Conservation (phyloP, 1,140 invertebrate species). For the Asobara japonica region DNA sequence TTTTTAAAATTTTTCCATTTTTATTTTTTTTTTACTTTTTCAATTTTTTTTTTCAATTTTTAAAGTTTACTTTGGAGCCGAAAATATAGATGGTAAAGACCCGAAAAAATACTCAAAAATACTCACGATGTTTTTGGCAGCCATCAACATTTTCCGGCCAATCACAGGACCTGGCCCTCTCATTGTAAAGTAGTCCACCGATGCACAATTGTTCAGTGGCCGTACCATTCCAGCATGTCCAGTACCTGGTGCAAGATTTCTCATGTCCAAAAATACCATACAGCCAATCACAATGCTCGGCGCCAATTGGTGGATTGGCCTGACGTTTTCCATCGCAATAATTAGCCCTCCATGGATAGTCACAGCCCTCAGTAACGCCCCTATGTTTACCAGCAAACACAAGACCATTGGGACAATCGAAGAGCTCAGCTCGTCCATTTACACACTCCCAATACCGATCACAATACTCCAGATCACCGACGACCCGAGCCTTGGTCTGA, state of each 20-base stretch:
- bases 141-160: slow-evolving; percentile 93
- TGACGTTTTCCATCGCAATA: slow-evolving; percentile 83
- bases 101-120: slow-evolving; percentile 30
- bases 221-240: slow-evolving; percentile 95
- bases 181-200: slow-evolving; percentile 90
- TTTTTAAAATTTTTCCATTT: no score
- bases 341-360: slow-evolving; percentile 88
- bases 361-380: slow-evolving; percentile 86
- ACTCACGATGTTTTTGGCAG: slow-evolving; percentile 94
- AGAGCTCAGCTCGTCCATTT: slow-evolving; percentile 79
- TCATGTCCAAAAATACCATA: slow-evolving; percentile 94
- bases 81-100: neutral
- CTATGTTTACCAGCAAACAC: slow-evolving; percentile 89
- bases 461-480: slow-evolving; percentile 82
- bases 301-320: slow-evolving; percentile 82
- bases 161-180: slow-evolving; percentile 88
- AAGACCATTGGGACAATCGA: slow-evolving; percentile 90
- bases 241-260: slow-evolving; percentile 91
- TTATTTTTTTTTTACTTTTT: no score
- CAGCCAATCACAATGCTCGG: slow-evolving; percentile 91
- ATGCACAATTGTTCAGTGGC: slow-evolving; percentile 93
- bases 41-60: neutral
- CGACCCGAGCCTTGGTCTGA: slow-evolving; percentile 78
- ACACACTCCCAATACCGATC: slow-evolving; percentile 90
- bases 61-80: neutral